Evolutionary conservation across 1,140 invertebrate species (phyloP).

Genomic region (Tetraneura akinire): DNA sequence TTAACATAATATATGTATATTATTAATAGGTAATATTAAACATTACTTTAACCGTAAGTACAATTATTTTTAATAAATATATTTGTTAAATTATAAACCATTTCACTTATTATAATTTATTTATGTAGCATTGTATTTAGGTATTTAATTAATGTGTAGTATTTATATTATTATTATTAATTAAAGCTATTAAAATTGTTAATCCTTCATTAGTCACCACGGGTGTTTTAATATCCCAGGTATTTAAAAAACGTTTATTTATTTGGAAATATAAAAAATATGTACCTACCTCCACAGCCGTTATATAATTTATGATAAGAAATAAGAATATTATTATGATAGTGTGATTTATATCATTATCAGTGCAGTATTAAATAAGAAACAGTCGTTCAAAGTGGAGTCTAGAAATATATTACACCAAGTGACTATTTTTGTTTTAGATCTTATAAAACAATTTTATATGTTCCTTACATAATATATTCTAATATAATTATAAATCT

Average conservation of each 20-base stretch:
- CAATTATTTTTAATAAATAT: no score
- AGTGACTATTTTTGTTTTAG: conserved; percentile 32
- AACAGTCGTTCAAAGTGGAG: conserved; percentile 26
- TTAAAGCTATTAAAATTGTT: no score
- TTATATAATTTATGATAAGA: conserved; percentile 5
- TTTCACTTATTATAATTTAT: no score
- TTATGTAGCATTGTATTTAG: no score
- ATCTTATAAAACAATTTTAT: conserved; percentile 8
- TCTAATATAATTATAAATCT: no score
- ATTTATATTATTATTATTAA: no score
- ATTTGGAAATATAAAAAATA: conserved; percentile 2
- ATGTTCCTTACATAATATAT: no score
- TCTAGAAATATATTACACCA: conserved; percentile 23
- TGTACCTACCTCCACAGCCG: conserved; percentile 4
- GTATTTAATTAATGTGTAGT: no score
- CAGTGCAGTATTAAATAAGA: conserved; percentile 9
- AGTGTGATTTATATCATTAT: conserved; percentile 24
- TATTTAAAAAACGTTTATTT: conserved; percentile 23
- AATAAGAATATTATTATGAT: not conserved
- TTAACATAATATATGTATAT: no score
- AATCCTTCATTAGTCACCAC: conserved; percentile 11
- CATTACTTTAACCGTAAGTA: no score
- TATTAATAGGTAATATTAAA: no score
- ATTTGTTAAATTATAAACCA: no score
- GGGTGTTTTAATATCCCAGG: conserved; percentile 21